Evolutionary conservation across 2,113 vertebrate genomes (phyloP).

Genomic region (Vombatus ursinus): DNA sequence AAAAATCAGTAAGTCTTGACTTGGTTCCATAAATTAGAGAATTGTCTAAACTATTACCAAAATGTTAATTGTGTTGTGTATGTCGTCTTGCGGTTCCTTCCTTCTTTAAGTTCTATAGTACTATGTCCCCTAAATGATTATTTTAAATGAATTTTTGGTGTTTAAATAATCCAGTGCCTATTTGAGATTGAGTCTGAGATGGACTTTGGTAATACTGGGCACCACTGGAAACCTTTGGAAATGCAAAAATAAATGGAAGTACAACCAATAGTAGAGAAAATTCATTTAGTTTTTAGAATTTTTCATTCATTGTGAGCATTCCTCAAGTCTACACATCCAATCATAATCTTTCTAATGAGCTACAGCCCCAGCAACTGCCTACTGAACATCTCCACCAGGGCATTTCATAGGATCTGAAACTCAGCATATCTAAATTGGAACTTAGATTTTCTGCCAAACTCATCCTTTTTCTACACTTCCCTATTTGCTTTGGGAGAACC

Average conservation of each 20-base stretch:
- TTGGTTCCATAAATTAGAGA: conserved; percentile 21
- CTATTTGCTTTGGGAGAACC: not conserved
- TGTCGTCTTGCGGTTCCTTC: not conserved
- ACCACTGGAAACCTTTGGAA: conserved; percentile 6
- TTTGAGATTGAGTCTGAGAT: conserved; percentile 45
- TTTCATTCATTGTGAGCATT: not conserved
- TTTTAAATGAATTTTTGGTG: conserved; percentile 28
- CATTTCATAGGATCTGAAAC: not conserved
- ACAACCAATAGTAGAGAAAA: not conserved
- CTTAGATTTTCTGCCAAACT: not conserved
- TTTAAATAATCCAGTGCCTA: conserved; percentile 37
- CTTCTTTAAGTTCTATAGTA: conserved; percentile 38
- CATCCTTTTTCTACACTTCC: not conserved
- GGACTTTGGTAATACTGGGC: conserved; percentile 41
- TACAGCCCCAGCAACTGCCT: not conserved
- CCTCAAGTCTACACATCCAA: not conserved
- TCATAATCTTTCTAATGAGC: not conserved
- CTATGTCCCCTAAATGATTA: not conserved
- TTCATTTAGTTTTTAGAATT: conserved; percentile 41
- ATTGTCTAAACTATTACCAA: conserved; percentile 7
- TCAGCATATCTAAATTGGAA: not conserved
- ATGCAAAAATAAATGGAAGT: conserved; percentile 6
- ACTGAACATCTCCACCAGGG: not conserved
- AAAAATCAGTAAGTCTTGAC: conserved; percentile 47
- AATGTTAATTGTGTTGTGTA: conserved; percentile 33